Percentiles rank a stretch among this genome's conserved stretches.
Evolutionary conservation across 2,888 invertebrate species (phyloP).

Genomic region (Bruchidius siliquastri): DNA sequence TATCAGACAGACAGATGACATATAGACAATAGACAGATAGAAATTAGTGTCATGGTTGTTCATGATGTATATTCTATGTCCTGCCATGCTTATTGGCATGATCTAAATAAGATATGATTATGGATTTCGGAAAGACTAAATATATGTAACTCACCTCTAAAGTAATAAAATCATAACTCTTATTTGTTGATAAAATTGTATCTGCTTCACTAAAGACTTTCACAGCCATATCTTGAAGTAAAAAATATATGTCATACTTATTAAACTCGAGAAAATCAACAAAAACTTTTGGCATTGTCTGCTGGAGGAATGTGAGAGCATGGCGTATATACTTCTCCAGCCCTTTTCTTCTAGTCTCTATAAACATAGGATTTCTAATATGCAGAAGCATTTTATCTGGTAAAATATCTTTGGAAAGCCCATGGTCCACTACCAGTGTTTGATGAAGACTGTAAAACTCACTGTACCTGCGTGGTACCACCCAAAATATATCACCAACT

Average conservation of each 20-base stretch:
- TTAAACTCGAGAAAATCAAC: constrained; percentile 85
- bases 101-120: no score
- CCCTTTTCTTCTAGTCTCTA: constrained; percentile 76
- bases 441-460: constrained; percentile 88
- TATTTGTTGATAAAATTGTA: constrained; percentile 55
- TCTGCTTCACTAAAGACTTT: constrained; percentile 75
- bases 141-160: constrained; percentile 59
- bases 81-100: no score
- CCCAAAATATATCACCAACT: constrained; percentile 74
- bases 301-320: constrained; percentile 68
- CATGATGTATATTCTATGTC: no score
- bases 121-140: no score
- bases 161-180: constrained; percentile 66
- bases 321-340: constrained; percentile 77
- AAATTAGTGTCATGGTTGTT: no score
- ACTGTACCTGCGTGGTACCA: constrained; percentile 79
- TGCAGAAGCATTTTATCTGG: constrained; percentile 93
- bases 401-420: constrained; percentile 76
- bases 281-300: constrained; percentile 74
- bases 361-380: constrained; percentile 82
- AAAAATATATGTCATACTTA: constrained; percentile 82
- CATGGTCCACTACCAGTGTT: constrained; percentile 73
- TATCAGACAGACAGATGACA: no score
- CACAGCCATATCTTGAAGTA: constrained; percentile 77
- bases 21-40: no score